Evolutionary conservation across 2,797 vertebrate genomes (phyloP).

Genomic region (Synanceia verrucosa): DNA sequence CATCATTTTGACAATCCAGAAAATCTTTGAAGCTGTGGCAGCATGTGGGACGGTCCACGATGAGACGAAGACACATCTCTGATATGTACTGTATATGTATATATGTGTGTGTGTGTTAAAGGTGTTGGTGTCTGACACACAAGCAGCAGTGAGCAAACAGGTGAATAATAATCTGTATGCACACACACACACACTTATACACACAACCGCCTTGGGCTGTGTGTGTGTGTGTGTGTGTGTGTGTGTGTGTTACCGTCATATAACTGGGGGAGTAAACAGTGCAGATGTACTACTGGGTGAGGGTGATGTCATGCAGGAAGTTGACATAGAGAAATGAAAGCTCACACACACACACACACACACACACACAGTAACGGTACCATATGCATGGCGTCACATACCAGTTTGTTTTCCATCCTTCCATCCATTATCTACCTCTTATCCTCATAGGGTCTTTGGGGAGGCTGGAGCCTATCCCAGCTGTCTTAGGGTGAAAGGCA

Average conservation of each 20-base stretch:
- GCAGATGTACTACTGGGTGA: slow-evolving; percentile 24
- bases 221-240: slow-evolving; percentile 28
- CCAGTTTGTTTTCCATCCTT: background rate
- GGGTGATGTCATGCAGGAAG: slow-evolving; percentile 76
- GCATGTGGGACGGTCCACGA: background rate
- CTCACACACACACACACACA: slow-evolving; percentile 4
- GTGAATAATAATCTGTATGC: background rate
- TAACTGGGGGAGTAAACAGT: slow-evolving; percentile 66
- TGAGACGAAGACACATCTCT: background rate
- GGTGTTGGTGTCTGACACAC: background rate
- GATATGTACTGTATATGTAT: too few relatives aligned
- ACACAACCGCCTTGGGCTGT: background rate
- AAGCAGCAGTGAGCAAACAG: slow-evolving; percentile 14
- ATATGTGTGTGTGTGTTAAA: too few relatives aligned
- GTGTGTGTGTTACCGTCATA: slow-evolving; percentile 46
- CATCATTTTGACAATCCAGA: background rate
- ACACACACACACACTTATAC: background rate
- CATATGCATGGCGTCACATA: slow-evolving; percentile 4
- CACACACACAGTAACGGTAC: too few relatives aligned
- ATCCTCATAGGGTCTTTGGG: too few relatives aligned
- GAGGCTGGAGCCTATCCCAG: too few relatives aligned
- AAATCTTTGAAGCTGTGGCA: background rate
- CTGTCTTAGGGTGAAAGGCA: too few relatives aligned
- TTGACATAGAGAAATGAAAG: slow-evolving; percentile 31
- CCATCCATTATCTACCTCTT: too few relatives aligned